phyloP scores from a whole-genome alignment of 2,113 vertebrate genomes.

The Budorcas taxicolor region DNA sequence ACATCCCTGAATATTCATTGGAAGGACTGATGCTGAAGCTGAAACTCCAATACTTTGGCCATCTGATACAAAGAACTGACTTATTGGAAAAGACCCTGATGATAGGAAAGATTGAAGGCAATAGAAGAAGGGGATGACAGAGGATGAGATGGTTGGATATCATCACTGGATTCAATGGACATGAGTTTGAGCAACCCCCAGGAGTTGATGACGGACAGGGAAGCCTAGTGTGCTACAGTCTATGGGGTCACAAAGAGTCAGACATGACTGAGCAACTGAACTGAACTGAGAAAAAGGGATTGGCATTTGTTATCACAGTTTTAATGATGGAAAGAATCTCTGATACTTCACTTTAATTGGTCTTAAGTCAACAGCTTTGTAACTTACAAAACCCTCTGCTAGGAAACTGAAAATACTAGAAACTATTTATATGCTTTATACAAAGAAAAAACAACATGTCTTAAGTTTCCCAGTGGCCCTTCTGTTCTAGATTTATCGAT shows the following conservation, averaged over 20 bases:
- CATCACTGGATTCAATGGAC: neutral
- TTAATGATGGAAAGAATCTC: neutral
- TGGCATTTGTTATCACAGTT: conserved; percentile 9
- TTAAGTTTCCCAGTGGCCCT: neutral
- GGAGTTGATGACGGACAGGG: neutral
- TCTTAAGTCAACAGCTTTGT: neutral
- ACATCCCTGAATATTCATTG: neutral
- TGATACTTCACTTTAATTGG: neutral
- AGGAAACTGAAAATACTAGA: neutral
- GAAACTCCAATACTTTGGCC: neutral
- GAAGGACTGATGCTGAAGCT: neutral
- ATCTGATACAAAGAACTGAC: neutral
- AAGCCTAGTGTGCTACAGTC: neutral
- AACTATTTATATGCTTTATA: neutral
- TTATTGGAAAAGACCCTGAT: neutral
- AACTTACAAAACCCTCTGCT: neutral
- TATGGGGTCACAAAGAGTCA: neutral
- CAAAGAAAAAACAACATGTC: neutral
- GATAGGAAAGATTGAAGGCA: neutral
- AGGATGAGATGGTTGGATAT: neutral
- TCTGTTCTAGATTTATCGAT: neutral
- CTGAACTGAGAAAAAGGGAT: neutral
- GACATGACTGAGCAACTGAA: neutral
- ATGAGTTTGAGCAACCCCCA: neutral
- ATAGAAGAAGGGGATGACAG: neutral